Percentiles rank a stretch among this genome's conserved stretches.
phyloP scores from a whole-genome alignment of 35 echinoderm and acorn worm species.

The Hemicentrotus pulcherrimus region DNA sequence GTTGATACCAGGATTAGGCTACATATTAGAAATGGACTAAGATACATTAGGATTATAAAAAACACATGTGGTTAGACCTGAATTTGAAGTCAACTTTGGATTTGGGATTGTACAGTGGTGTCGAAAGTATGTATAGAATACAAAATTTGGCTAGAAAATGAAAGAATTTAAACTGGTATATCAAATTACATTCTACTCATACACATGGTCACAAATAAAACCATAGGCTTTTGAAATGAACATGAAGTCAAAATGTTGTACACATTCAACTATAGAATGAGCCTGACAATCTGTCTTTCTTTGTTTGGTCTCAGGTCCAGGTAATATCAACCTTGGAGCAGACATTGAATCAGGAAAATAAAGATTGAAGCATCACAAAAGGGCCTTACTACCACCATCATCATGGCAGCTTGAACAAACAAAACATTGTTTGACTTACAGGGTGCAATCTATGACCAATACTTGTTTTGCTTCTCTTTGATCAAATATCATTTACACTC shows the following conservation, averaged over 20 bases:
- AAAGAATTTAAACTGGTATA: not conserved
- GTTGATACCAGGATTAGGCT: not conserved
- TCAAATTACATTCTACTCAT: too few species aligned
- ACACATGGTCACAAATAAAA: not conserved
- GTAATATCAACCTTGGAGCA: slow-evolving; percentile 30
- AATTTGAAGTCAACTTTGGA: not conserved
- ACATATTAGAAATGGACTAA: too few species aligned
- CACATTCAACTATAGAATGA: not conserved
- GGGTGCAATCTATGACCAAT: not conserved
- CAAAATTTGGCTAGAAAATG: not conserved
- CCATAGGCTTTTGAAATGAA: not conserved
- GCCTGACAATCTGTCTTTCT: not conserved
- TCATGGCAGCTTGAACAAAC: not conserved
- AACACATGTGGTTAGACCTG: too few species aligned
- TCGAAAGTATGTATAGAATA: not conserved
- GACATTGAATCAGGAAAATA: slow-evolving; percentile 31
- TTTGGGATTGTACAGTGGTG: not conserved
- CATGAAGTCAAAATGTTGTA: not conserved
- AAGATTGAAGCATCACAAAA: not conserved
- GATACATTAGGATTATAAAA: too few species aligned
- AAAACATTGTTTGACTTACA: not conserved
- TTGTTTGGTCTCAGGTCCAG: not conserved
- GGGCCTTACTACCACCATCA: not conserved
- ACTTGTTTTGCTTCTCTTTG: not conserved
- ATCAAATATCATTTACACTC: not conserved